Base-by-base conservation (phyloP, 2,888 invertebrate species). In the Protodeltote pygarga region DNA sequence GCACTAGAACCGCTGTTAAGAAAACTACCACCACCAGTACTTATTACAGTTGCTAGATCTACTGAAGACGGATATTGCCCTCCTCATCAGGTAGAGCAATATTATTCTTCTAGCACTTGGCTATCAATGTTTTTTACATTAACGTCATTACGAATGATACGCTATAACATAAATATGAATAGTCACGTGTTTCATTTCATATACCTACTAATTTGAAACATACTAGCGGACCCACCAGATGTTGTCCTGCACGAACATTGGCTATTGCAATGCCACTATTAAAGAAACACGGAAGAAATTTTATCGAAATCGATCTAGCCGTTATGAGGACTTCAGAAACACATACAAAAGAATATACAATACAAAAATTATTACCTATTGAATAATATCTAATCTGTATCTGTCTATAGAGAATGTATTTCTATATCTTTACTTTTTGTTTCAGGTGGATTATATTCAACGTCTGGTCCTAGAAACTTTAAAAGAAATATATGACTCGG, bases 41-140 rank as follows among this genome's bases (percentile, higher is more conserved):
- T 96, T 15, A 92, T 98, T 27, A 98, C 98, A 0, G 93, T 98
- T 32, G 95, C 98, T 0, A 93, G 97, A 71, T 98, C 98, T 0
- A 95, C 96, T 33, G 94, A 95, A 25, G 98, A 98, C 76, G 97
- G 97, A 59, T 98, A 98, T 77, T 98, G 98, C 71, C 98, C 98
- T 0, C 87, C 93, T 10, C 94, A 96, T 75, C 96, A 96, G 83
- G 91, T 90, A 65, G 39, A 9, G n/a, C n/a, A n/a, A n/a, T n/a
- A n/a, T n/a, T n/a, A n/a, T n/a, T n/a, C n/a, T n/a, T n/a, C n/a
- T n/a, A n/a, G n/a, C n/a, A n/a, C n/a, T n/a, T n/a, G n/a, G n/a
- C n/a, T n/a, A n/a, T n/a, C n/a, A n/a, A n/a, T n/a, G n/a, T n/a
- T n/a, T n/a, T n/a, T n/a, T n/a, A n/a, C n/a, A n/a, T n/a, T n/a